phyloP scores from a whole-genome alignment of 2,113 vertebrate species.

The Pluvialis apricaria region DNA sequence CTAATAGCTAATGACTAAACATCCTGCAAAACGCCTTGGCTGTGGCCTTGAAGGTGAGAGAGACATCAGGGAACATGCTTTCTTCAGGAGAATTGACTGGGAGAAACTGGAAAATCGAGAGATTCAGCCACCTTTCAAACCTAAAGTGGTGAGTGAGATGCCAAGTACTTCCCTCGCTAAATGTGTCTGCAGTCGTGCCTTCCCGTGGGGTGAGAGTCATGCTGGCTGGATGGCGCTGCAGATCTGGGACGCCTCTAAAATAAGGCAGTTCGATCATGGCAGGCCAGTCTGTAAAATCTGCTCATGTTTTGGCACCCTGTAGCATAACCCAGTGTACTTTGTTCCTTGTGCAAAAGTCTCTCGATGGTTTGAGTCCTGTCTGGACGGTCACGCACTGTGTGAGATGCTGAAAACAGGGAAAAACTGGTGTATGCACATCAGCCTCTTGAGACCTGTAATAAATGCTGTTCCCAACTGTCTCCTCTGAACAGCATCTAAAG shows the following conservation, averaged over 20 bases:
- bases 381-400: accelerated
- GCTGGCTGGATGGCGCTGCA: neutral
- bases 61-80: conserved; percentile 92
- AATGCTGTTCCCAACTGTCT: neutral
- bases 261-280: neutral
- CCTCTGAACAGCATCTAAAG: neutral
- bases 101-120: conserved; percentile 90
- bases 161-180: neutral
- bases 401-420: neutral
- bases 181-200: neutral
- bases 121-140: conserved; percentile 97
- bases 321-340: neutral
- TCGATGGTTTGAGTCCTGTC: neutral
- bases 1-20: conserved; percentile 94
- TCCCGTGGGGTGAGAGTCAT: neutral
- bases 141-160: conserved; percentile 91
- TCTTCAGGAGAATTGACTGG: conserved; percentile 98
- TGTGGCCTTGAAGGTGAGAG: conserved; percentile 89
- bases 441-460: neutral
- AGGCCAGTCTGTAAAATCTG: neutral
- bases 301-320: neutral
- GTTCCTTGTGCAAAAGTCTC: neutral
- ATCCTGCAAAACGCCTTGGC: conserved; percentile 93
- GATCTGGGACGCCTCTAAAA: neutral
- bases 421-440: neutral